Conservation (phyloP, 30 jellyfish, hydroid and myxozoan species). For the Turritopsis rubra region DNA sequence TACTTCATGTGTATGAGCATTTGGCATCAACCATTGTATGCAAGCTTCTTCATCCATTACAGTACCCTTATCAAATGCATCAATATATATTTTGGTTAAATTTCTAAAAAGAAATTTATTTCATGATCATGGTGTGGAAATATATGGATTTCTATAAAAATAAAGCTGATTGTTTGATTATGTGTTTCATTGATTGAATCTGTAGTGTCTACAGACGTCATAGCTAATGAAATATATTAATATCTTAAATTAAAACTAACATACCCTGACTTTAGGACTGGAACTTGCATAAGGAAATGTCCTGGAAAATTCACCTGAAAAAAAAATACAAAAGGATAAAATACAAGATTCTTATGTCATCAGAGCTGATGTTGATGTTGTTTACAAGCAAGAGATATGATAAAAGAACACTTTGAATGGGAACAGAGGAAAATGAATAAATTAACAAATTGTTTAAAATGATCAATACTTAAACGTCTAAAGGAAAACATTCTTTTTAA, state of each 20-base stretch:
- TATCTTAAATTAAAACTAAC: not conserved
- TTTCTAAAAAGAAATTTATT: not conserved
- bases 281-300: constrained; percentile 44
- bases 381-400: not conserved
- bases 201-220: no score
- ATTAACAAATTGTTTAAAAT: not conserved
- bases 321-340: not conserved
- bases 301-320: constrained; percentile 58
- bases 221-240: no score
- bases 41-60: constrained; percentile 53
- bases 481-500: no score
- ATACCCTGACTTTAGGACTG: constrained; percentile 27
- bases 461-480: no score
- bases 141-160: not conserved
- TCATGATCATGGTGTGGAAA: not conserved
- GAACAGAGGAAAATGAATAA: not conserved
- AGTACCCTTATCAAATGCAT: constrained; percentile 70
- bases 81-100: constrained; percentile 23
- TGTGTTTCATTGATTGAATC: no score
- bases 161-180: no score
- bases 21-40: constrained; percentile 30
- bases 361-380: not conserved
- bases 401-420: no score
- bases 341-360: not conserved
- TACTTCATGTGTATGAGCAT: constrained; percentile 16